These are phyloP conservation scores for Saxidomus purpurata DNA, from an alignment of 1,140 invertebrate species.

Conservation along the genomic window DNA sequence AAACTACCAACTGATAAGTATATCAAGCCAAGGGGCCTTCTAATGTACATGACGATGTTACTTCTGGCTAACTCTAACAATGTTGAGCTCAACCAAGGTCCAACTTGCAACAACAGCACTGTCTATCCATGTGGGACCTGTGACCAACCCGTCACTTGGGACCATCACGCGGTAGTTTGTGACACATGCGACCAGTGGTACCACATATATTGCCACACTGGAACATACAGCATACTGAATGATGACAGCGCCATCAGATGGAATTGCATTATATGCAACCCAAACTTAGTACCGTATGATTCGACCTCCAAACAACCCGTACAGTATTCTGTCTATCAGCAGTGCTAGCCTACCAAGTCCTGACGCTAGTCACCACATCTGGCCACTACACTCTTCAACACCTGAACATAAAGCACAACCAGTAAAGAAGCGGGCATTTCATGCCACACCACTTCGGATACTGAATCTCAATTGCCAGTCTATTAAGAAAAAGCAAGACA, in stretches of 20 bases:
- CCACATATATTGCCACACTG: slow-evolving; percentile 63
- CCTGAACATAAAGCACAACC: slow-evolving; percentile 6
- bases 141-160: slow-evolving; percentile 68
- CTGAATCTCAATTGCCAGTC: slow-evolving; percentile 69
- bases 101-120: slow-evolving; percentile 48
- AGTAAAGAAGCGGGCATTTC: not conserved
- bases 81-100: slow-evolving; percentile 45
- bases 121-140: slow-evolving; percentile 62
- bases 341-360: slow-evolving; percentile 21
- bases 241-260: slow-evolving; percentile 41
- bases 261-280: slow-evolving; percentile 67
- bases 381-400: slow-evolving; percentile 57
- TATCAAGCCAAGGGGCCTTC: too few relatives aligned
- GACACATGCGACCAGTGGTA: slow-evolving; percentile 70
- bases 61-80: too few relatives aligned
- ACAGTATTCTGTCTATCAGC: slow-evolving; percentile 24
- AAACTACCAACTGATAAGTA: too few relatives aligned
- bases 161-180: slow-evolving; percentile 64
- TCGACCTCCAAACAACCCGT: slow-evolving; percentile 39
- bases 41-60: too few relatives aligned
- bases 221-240: slow-evolving; percentile 56
- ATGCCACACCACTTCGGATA: slow-evolving; percentile 48
- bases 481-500: slow-evolving; percentile 64
- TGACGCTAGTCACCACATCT: not conserved
- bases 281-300: slow-evolving; percentile 60